Evolutionary conservation across 2,888 invertebrate species (phyloP).

Genomic region (Aleiodes leptofemur): DNA sequence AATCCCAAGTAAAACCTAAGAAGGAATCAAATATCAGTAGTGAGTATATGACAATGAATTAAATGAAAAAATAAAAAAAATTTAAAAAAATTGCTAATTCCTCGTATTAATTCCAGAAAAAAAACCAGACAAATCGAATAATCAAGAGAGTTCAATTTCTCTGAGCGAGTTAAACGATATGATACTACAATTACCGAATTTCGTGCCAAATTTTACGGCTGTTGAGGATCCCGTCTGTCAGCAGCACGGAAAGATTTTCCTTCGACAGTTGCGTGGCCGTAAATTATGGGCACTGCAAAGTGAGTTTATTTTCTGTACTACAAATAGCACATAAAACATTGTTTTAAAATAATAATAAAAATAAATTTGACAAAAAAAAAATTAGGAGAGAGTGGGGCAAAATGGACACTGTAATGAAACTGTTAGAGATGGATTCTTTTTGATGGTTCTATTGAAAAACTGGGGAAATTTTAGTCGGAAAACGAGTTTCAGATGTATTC

Average conservation of each 20-base stretch:
- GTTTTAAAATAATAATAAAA: not conserved
- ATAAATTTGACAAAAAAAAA: not conserved
- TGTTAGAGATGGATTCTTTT: too few species aligned
- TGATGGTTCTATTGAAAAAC: too few species aligned
- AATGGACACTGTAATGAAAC: too few species aligned
- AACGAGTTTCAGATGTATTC: too few species aligned
- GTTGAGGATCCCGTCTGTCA: constrained; percentile 82
- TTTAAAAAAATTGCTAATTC: not conserved
- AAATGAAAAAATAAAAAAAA: not conserved
- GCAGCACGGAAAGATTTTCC: constrained; percentile 82
- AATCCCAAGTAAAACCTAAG: constrained; percentile 46
- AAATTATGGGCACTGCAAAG: constrained; percentile 86
- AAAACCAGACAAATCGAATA: constrained; percentile 65
- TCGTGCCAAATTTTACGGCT: constrained; percentile 82
- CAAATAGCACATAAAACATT: constrained; percentile 1
- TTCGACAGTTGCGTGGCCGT: constrained; percentile 82
- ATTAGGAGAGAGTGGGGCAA: too few species aligned
- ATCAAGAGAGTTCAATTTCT: constrained; percentile 76
- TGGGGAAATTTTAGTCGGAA: too few species aligned
- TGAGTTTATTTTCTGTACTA: constrained; percentile 74
- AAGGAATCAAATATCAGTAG: constrained; percentile 51
- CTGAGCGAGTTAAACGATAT: constrained; percentile 81
- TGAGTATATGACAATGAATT: constrained; percentile 2
- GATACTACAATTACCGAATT: constrained; percentile 78
- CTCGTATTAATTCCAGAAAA: constrained; percentile 48